Percentiles rank a stretch among this genome's conserved stretches.
These are phyloP conservation scores for Picathartes gymnocephalus DNA, from an alignment of 2,113 vertebrate genomes.

Conservation along the genomic window DNA sequence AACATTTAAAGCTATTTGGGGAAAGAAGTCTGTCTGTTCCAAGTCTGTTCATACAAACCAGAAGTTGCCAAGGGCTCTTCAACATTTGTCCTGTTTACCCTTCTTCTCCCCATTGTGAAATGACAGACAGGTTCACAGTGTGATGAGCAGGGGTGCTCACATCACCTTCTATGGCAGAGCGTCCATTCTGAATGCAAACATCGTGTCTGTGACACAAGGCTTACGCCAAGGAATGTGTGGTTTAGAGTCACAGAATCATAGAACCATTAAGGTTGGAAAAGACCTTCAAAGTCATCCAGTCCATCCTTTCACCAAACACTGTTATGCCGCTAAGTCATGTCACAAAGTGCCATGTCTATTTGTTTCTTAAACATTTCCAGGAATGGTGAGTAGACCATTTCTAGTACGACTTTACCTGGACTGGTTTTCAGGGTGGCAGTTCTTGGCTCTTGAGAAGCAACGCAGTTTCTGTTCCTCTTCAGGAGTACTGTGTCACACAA, in stretches of 20 bases:
- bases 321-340: not conserved
- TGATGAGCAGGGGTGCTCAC: not conserved
- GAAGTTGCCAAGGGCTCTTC: not conserved
- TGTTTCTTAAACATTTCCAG: not conserved
- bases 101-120: not conserved
- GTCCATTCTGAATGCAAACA: not conserved
- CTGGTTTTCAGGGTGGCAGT: not conserved
- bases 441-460: not conserved
- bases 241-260: not conserved
- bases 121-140: rapidly evolving
- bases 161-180: not conserved
- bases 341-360: not conserved
- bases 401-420: not conserved
- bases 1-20: not conserved
- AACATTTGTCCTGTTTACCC: not conserved
- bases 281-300: not conserved
- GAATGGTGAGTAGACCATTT: rapidly evolving
- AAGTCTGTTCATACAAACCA: not conserved
- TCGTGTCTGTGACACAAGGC: not conserved
- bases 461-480: not conserved
- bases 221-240: not conserved
- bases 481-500: not conserved
- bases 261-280: not conserved
- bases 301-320: not conserved
- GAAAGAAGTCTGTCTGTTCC: not conserved